phyloP scores from a whole-genome alignment of 2,888 invertebrate genomes.

The Mythimna vitellina region DNA sequence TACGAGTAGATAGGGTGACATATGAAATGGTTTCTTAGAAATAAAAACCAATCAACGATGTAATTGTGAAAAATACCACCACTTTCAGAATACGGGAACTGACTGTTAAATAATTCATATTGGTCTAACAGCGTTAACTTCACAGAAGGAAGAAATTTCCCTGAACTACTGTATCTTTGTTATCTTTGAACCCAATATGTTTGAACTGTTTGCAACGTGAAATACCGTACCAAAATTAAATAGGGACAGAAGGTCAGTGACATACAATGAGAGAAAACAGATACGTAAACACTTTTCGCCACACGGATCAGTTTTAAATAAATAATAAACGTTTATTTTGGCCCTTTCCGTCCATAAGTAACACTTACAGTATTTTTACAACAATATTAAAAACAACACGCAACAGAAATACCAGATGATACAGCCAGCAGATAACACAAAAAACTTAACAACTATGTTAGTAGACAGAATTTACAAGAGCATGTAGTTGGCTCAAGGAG shows the following conservation, averaged over 20 bases:
- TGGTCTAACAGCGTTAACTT: not conserved
- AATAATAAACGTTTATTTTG: too few relatives aligned
- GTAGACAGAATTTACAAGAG: too few relatives aligned
- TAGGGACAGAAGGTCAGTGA: not conserved
- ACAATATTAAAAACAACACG: too few relatives aligned
- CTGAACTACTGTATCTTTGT: slow-evolving; percentile 18
- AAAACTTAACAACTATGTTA: too few relatives aligned
- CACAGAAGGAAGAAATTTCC: slow-evolving; percentile 1
- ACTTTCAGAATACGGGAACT: not conserved
- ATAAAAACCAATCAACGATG: not conserved
- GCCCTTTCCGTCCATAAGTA: too few relatives aligned
- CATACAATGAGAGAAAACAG: not conserved
- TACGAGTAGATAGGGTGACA: too few relatives aligned
- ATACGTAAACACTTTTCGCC: not conserved
- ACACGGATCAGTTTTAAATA: not conserved
- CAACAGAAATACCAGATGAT: too few relatives aligned
- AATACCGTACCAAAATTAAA: not conserved
- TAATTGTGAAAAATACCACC: not conserved
- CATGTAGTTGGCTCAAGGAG: too few relatives aligned
- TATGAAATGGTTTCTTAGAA: too few relatives aligned
- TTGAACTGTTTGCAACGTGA: slow-evolving; percentile 36
- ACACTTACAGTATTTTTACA: too few relatives aligned
- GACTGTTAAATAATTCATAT: slow-evolving; percentile 16
- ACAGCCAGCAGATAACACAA: too few relatives aligned
- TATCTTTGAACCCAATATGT: slow-evolving; percentile 44